Percentiles rank a stretch among this genome's conserved stretches.
phyloP scores from a whole-genome alignment of 2,113 vertebrate genomes.

The Oenanthe melanoleuca region DNA sequence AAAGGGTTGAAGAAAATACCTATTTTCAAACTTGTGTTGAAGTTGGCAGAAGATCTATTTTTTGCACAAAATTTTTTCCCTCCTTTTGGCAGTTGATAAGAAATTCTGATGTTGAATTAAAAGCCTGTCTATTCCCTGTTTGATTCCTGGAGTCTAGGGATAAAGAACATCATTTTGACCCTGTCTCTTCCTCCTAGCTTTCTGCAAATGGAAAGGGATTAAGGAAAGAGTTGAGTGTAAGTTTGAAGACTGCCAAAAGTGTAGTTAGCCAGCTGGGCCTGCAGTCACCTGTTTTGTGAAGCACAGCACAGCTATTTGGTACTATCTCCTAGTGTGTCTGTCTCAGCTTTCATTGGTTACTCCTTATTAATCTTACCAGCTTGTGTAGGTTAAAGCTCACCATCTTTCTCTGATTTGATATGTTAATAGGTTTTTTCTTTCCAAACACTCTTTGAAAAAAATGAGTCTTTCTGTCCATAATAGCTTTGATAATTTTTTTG shows the following conservation, averaged over 20 bases:
- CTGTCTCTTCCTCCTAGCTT: neutral
- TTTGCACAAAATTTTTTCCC: neutral
- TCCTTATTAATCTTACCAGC: neutral
- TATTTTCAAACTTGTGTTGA: neutral
- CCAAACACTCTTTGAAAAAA: neutral
- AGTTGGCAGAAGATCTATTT: neutral
- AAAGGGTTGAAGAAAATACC: neutral
- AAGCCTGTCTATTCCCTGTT: neutral
- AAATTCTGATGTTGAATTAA: neutral
- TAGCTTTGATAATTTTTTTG: neutral
- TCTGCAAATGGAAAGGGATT: neutral
- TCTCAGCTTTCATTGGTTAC: neutral
- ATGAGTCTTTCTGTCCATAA: neutral
- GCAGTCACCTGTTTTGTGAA: neutral
- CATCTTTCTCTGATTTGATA: neutral
- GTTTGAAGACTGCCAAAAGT: neutral
- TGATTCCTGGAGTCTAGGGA: neutral
- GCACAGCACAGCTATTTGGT: conserved; percentile 1
- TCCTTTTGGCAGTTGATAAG: neutral
- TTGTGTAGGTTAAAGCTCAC: neutral
- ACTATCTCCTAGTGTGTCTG: neutral
- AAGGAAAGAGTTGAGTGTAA: neutral
- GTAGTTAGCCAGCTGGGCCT: neutral
- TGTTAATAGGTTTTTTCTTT: neutral
- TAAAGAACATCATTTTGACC: neutral